phyloP scores from a whole-genome alignment of 2,797 vertebrate species.

The Protosalanx chinensis region DNA sequence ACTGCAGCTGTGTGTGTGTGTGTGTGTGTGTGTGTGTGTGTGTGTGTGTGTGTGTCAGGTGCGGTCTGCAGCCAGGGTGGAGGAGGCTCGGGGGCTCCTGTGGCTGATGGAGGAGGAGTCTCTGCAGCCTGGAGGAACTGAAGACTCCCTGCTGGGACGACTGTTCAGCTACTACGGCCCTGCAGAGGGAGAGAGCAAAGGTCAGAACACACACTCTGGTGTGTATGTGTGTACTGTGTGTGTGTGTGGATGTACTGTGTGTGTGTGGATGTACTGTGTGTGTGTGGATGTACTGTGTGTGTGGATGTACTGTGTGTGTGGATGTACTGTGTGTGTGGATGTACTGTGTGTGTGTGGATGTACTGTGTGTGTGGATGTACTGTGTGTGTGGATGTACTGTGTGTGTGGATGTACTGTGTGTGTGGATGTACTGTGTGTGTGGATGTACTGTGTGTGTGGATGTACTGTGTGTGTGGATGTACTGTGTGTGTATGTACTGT shows the following conservation, averaged over 20 bases:
- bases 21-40: slow-evolving; percentile 7
- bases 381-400: background rate
- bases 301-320: too few relatives aligned
- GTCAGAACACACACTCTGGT: slow-evolving; percentile 53
- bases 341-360: too few relatives aligned
- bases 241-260: background rate
- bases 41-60: slow-evolving; percentile 70
- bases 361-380: too few relatives aligned
- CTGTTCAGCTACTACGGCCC: slow-evolving; percentile 93
- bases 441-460: too few relatives aligned
- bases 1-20: slow-evolving; percentile 15
- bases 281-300: too few relatives aligned
- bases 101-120: slow-evolving; percentile 97
- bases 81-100: slow-evolving; percentile 91
- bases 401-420: too few relatives aligned
- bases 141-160: slow-evolving; percentile 84
- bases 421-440: background rate
- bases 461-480: too few relatives aligned
- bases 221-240: background rate
- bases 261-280: too few relatives aligned
- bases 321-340: background rate
- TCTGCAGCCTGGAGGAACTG: slow-evolving; percentile 81
- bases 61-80: slow-evolving; percentile 79
- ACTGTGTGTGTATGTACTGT: too few relatives aligned
- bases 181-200: slow-evolving; percentile 86